Conservation (phyloP, 2,113 vertebrate species). For the Brevimyrus niger region DNA sequence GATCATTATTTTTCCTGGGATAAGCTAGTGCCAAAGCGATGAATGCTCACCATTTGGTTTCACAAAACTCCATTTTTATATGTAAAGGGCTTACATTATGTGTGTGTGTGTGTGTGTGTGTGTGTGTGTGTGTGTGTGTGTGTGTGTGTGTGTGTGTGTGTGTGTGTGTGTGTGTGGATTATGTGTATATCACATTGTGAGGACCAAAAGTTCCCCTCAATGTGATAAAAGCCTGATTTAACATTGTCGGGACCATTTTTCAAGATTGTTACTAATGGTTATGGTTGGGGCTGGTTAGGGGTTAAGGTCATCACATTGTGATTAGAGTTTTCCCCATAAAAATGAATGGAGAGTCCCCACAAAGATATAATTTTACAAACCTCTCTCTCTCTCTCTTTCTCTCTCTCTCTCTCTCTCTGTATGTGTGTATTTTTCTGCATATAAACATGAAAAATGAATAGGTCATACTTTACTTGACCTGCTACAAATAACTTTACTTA, state of each 20-base stretch:
- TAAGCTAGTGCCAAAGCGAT: background rate
- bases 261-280: background rate
- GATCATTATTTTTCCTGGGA: background rate
- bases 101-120: background rate
- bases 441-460: background rate
- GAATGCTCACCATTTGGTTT: background rate
- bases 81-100: background rate
- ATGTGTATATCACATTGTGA: background rate
- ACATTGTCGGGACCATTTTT: too few species aligned
- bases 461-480: background rate
- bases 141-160: background rate
- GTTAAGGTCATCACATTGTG: too few species aligned
- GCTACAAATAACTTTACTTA: background rate
- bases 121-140: background rate
- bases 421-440: background rate
- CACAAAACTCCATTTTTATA: background rate
- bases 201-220: background rate
- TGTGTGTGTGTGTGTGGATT: background rate
- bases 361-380: too few species aligned
- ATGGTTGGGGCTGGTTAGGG: too few species aligned
- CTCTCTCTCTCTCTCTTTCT: too few species aligned
- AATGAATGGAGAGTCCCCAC: too few species aligned
- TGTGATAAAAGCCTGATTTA: too few species aligned
- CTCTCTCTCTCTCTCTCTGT: too few species aligned
- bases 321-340: too few species aligned